phyloP scores from a whole-genome alignment of 2,113 vertebrate genomes.

The Dicentrarchus labrax region DNA sequence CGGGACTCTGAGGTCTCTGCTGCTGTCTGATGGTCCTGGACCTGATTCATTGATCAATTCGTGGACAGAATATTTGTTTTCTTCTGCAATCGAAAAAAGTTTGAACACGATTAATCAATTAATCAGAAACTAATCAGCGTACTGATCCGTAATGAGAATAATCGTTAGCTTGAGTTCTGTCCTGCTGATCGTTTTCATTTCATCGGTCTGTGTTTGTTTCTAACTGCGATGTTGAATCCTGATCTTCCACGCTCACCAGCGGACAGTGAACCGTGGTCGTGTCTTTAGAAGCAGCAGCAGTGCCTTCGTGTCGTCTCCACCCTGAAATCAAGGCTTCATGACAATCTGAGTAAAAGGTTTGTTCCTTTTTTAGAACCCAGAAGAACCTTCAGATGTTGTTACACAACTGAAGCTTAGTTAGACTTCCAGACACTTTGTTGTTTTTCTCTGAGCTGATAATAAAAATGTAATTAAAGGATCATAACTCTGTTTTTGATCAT shows the following conservation, averaged over 20 bases:
- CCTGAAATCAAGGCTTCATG: background rate
- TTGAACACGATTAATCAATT: no score
- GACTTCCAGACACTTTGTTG: no score
- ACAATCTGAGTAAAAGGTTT: conserved; percentile 24
- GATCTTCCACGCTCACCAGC: conserved; percentile 33
- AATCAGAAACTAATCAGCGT: background rate
- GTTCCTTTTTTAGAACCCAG: no score
- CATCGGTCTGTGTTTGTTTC: background rate
- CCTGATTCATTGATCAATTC: conserved; percentile 8
- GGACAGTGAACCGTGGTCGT: conserved; percentile 3
- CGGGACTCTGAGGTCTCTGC: background rate
- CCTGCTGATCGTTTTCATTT: background rate
- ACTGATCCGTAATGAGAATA: no score
- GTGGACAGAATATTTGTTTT: no score
- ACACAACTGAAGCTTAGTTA: no score
- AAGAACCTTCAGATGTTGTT: no score
- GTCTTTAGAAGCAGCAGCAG: conserved; percentile 3
- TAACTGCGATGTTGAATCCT: background rate
- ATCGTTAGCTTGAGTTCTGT: background rate
- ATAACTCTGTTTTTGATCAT: background rate
- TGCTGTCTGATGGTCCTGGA: conserved; percentile 28
- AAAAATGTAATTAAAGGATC: background rate
- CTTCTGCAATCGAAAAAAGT: no score
- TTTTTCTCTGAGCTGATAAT: no score
- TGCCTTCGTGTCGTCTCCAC: conserved; percentile 19